Conservation (phyloP, 2,888 invertebrate genomes). For the Drosophila subquinaria region DNA sequence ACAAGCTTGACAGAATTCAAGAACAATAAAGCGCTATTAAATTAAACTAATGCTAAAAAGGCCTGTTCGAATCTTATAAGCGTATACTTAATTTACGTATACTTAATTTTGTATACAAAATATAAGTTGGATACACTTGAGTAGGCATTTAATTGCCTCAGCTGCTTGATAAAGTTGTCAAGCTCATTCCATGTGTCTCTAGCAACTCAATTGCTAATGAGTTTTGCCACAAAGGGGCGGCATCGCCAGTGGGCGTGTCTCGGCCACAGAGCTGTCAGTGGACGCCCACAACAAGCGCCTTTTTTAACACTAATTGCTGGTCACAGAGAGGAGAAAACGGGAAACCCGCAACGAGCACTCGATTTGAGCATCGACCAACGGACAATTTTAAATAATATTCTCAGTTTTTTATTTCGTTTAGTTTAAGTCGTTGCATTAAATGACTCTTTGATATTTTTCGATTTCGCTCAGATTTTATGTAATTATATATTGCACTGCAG, state of each 20-base stretch:
- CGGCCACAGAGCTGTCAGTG: constrained; percentile 37
- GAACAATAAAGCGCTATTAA: neutral
- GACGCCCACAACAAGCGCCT: constrained; percentile 61
- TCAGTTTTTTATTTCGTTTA: neutral
- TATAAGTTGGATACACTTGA: neutral
- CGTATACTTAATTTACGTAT: constrained; percentile 3
- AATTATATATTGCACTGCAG: constrained; percentile 21
- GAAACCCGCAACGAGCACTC: neutral
- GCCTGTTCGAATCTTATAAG: too few relatives aligned
- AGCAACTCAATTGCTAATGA: constrained; percentile 63
- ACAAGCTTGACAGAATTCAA: neutral
- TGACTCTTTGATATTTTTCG: neutral
- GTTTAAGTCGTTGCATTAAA: neutral
- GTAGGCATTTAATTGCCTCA: neutral
- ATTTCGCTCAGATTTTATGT: constrained; percentile 15
- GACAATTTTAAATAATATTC: constrained; percentile 4
- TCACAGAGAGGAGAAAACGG: constrained; percentile 20
- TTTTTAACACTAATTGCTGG: constrained; percentile 63
- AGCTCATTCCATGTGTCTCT: neutral
- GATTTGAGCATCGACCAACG: neutral
- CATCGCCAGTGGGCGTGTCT: constrained; percentile 32
- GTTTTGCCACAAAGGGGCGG: constrained; percentile 67
- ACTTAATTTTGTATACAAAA: neutral
- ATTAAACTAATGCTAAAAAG: neutral
- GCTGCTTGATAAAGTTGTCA: too few relatives aligned